Base-by-base conservation (phyloP, 2,888 invertebrate genomes). In the Drosophila nr. perissopoda region DNA sequence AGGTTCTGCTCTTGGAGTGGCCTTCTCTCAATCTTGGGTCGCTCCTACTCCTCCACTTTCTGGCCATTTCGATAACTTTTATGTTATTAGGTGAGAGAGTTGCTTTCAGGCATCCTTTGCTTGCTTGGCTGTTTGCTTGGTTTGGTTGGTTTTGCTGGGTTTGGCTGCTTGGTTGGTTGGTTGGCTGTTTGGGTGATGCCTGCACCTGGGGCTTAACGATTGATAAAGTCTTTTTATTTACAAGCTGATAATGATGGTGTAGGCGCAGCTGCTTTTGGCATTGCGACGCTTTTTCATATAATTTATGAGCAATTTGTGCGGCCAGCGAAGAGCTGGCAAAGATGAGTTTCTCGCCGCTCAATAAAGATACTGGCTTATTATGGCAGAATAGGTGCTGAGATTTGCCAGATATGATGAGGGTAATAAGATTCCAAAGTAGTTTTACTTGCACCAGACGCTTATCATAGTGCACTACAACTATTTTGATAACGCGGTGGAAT, bases 21-120 rank as follows among this genome's bases (percentile, higher is more conserved):
- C 56, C 38, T 38, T 40, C 27, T 38, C 34, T 51, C 18, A 46
- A 53, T 48, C 54, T 49, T 29, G n/a, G 18, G 2, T 5, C 31
- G 52, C 59, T 52, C 49, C 49, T 53, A 11, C 33, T 31, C 29
- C 51, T 56, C 38, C 8, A 51, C 64, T 67, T 74, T 67, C 70
- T 69, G 64, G 69, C 62, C 73, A 79, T 79, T 84, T 74, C 75
- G 88, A 85, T 79, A 83, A 83, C 81, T 88, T 89, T 91, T 88
- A 86, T 90, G 89, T 91, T 91, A 91, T 91, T 91, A 91, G 91
- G 90, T 91, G 90, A 91, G 91, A 91, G 90, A 86, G 84, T 82
- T 78, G 86, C 77, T 89, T 86, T 74, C 81, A 79, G 87, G 85
- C 81, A 16, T 46, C 46, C 46, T 46, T 46, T 46, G 25, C 46